Conservation (phyloP, 2,888 invertebrate genomes). For the Leptopilina myrica region DNA sequence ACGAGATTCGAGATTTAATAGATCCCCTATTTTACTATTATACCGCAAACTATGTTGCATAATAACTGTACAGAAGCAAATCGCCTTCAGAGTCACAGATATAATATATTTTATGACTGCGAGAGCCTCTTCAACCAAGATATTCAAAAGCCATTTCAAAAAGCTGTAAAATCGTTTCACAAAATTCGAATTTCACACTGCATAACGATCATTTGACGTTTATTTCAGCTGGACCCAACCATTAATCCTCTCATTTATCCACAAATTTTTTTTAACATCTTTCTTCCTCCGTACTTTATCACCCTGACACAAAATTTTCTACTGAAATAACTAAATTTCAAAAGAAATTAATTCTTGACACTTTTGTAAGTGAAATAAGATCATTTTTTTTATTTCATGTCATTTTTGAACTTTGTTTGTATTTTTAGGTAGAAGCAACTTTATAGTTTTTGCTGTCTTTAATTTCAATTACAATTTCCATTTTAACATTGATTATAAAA, state of each 20-base stretch:
- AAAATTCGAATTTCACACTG: conserved; percentile 32
- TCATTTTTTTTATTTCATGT: not conserved
- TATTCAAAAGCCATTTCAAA: conserved; percentile 25
- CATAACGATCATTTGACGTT: conserved; percentile 7
- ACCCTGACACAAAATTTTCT: not conserved
- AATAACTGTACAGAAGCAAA: conserved; percentile 21
- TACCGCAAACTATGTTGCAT: conserved; percentile 16
- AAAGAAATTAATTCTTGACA: too few relatives aligned
- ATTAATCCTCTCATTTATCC: not conserved
- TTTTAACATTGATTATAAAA: too few relatives aligned
- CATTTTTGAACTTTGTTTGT: too few relatives aligned
- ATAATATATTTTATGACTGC: conserved; percentile 17
- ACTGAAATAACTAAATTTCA: not conserved
- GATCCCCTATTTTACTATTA: conserved; percentile 8
- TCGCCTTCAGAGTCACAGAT: conserved; percentile 12
- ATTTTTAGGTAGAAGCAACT: too few relatives aligned
- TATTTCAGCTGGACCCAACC: not conserved
- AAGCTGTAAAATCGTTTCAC: conserved; percentile 20
- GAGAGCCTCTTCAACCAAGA: conserved; percentile 13
- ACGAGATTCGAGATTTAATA: conserved; percentile 4
- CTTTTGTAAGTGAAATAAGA: too few relatives aligned
- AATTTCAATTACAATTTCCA: too few relatives aligned
- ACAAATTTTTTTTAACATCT: not conserved
- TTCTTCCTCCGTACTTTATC: not conserved
- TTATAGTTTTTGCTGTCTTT: too few relatives aligned